Base-by-base conservation (phyloP, 2,113 vertebrate species). In the Thunnus maccoyii region DNA sequence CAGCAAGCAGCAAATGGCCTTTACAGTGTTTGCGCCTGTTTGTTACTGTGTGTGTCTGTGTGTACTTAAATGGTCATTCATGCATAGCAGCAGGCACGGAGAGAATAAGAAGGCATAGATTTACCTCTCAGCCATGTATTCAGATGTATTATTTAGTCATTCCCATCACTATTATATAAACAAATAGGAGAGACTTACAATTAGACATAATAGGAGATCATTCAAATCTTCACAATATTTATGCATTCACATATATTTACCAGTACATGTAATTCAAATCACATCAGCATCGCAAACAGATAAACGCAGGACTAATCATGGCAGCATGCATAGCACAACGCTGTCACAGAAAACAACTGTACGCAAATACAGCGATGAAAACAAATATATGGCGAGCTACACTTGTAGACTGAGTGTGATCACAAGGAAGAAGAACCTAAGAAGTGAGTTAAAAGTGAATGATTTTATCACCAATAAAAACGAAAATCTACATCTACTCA, bases 1-100 rank as follows among this genome's bases (percentile, higher is more conserved):
- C 64, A 66, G 82, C 60, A 58, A 47, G 67, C 44, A 83, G 72
- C 70, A 90, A 89, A 91, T 86, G 78, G 88, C 89, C 78, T 87
- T 86, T 86, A 61, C 60, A 65, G 58, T 76, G 48, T 73, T 47
- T 78, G 52, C 66, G 81, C 72, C 82, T 72, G 30, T 83, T 20
- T 70, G 62, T 47, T 50, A 20, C 16, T 63, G 78, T 70, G 68
- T 48, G 62, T 73, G 62, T 64, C 6, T 27, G 27, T 71, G 71
- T 65, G 80, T 64, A 5, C 82, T 66, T 77, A 62, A 85, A 77
- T 70, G 76, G 72, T 56, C 60, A 36, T 73, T 86, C 78, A 58
- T 85, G 86, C 76, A 85, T 73, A 86, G 72, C 78, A 44, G 14
- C 55, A 56, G 69, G 78, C 57, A 57, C 0, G 14, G 30, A 75